Evolutionary conservation across 2,888 invertebrate genomes (phyloP).

Genomic region (Galerucella calmariensis): DNA sequence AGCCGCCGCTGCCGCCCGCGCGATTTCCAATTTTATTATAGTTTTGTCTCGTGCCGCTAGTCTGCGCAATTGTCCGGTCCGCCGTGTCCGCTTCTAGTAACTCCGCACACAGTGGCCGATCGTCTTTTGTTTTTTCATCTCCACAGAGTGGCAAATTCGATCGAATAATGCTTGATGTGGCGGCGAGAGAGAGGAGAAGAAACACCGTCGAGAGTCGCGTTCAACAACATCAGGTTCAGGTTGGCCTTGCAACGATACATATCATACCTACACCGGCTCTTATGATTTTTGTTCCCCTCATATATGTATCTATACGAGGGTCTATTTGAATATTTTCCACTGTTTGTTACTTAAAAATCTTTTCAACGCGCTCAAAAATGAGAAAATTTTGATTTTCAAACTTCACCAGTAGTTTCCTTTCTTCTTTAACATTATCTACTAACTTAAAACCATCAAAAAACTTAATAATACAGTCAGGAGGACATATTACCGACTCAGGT

Average conservation of each 20-base stretch:
- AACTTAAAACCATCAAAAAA: no score
- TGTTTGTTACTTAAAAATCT: no score
- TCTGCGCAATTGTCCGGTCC: slow-evolving; percentile 48
- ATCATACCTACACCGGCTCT: not conserved
- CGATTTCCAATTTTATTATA: slow-evolving; percentile 62
- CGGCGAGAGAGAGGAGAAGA: slow-evolving; percentile 18
- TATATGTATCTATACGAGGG: not conserved
- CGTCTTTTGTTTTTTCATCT: slow-evolving; percentile 40
- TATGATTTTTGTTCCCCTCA: not conserved
- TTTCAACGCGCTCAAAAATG: no score
- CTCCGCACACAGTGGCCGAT: slow-evolving; percentile 40
- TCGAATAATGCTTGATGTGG: slow-evolving; percentile 38
- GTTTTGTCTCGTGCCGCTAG: slow-evolving; percentile 54
- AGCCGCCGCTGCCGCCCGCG: slow-evolving; percentile 45
- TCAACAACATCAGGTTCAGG: slow-evolving; percentile 27
- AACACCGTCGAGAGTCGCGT: slow-evolving; percentile 23
- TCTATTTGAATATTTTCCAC: not conserved
- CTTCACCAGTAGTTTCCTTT: no score
- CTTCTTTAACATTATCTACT: no score
- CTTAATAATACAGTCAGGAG: no score
- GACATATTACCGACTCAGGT: no score
- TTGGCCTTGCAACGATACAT: slow-evolving; percentile 38
- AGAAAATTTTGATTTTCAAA: no score
- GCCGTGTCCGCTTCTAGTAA: not conserved
- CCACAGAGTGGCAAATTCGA: slow-evolving; percentile 38